A percentile compares a stretch with the other conserved stretches of the same genome.
phyloP scores from a whole-genome alignment of 1,140 invertebrate genomes.

The Bombyx mandarina region DNA sequence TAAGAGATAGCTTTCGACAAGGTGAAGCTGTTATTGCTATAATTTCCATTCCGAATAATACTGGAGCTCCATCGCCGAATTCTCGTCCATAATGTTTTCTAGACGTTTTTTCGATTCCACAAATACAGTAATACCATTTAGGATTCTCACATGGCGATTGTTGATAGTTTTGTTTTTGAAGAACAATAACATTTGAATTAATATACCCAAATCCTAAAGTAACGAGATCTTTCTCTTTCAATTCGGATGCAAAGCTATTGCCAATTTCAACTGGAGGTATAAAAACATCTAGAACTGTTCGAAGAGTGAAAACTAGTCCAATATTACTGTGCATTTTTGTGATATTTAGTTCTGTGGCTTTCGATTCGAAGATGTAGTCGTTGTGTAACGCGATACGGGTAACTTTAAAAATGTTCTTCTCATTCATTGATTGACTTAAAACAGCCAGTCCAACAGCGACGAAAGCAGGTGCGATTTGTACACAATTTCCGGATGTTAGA shows the following conservation, averaged over 20 bases:
- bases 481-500: conserved; percentile 37
- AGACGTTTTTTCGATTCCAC: conserved; percentile 33
- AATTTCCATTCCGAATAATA: conserved; percentile 28
- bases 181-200: conserved; percentile 14
- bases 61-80: conserved; percentile 40
- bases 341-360: conserved; percentile 16
- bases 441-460: conserved; percentile 28
- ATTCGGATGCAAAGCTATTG: conserved; percentile 29
- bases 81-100: conserved; percentile 19
- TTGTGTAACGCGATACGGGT: conserved; percentile 23
- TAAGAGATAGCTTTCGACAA: conserved; percentile 20
- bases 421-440: conserved; percentile 13
- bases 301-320: conserved; percentile 28
- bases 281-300: conserved; percentile 23
- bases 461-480: conserved; percentile 19
- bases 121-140: conserved; percentile 49
- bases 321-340: conserved; percentile 38
- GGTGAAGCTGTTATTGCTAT: conserved; percentile 31
- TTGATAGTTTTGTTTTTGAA: conserved; percentile 33
- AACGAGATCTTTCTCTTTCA: conserved; percentile 25
- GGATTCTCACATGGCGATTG: conserved; percentile 38
- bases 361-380: conserved; percentile 29
- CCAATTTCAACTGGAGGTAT: conserved; percentile 22
- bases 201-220: conserved; percentile 33
- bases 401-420: conserved; percentile 25